These are phyloP conservation scores for Neria commutata DNA, from an alignment of 2,888 invertebrate genomes.

Conservation along the genomic window DNA sequence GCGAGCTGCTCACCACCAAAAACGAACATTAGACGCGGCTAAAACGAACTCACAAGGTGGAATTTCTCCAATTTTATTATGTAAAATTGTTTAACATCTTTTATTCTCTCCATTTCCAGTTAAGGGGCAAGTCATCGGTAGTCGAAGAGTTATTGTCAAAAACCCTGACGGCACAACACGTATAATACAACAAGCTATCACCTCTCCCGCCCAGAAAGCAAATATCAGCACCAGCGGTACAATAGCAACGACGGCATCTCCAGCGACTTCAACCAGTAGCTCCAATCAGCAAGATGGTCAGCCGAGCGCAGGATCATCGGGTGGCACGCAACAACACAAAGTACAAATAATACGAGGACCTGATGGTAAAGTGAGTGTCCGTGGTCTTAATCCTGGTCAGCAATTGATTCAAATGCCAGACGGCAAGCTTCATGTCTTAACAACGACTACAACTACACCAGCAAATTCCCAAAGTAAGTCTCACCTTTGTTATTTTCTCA, in stretches of 20 bases:
- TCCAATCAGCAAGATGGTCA: conserved; percentile 12
- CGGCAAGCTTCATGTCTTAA: conserved; percentile 84
- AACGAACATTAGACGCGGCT: conserved; percentile 73
- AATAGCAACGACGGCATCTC: conserved; percentile 69
- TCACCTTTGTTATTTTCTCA: too few relatives aligned
- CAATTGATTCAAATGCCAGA: conserved; percentile 92
- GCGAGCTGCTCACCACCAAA: conserved; percentile 87
- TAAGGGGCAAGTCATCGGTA: conserved; percentile 53
- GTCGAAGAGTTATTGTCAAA: conserved; percentile 62
- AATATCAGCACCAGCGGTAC: conserved; percentile 64
- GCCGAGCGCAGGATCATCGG: conserved; percentile 69
- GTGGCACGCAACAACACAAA: conserved; percentile 72
- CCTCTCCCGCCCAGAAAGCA: conserved; percentile 64
- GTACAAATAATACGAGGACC: conserved; percentile 90
- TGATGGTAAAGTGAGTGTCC: conserved; percentile 90
- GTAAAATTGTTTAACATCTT: not conserved
- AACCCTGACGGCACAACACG: conserved; percentile 70
- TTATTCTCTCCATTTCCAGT: conserved; percentile 26
- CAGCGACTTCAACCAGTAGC: conserved; percentile 57
- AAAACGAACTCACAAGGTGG: conserved; percentile 55
- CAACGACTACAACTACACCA: conserved; percentile 56
- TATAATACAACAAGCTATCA: conserved; percentile 69
- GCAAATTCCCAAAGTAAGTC: conserved; percentile 41
- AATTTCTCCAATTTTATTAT: not conserved
- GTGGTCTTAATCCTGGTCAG: conserved; percentile 90